These are phyloP conservation scores for Argynnis bischoffii DNA, from an alignment of 2,888 invertebrate genomes.

Conservation along the genomic window DNA sequence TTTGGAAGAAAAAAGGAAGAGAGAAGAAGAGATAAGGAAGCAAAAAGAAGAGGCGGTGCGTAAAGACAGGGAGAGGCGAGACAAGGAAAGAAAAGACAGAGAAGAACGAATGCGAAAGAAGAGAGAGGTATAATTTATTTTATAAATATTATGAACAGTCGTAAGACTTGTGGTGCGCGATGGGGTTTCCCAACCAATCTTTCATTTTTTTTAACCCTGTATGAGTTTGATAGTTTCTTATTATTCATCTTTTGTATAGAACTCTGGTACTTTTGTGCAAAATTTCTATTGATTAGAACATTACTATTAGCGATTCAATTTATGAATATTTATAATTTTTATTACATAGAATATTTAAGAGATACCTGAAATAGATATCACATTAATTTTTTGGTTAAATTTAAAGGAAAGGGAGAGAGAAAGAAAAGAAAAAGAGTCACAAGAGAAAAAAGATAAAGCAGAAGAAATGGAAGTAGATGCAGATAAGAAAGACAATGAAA, in stretches of 20 bases:
- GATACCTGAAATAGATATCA: too few species aligned
- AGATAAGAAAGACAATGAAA: slow-evolving; percentile 36
- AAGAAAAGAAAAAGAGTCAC: slow-evolving; percentile 41
- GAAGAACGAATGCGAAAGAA: slow-evolving; percentile 70
- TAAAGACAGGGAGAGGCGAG: slow-evolving; percentile 55
- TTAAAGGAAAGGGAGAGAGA: slow-evolving; percentile 61
- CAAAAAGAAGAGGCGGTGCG: slow-evolving; percentile 59
- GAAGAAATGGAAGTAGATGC: slow-evolving; percentile 42
- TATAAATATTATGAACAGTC: background rate
- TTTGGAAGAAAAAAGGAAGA: slow-evolving; percentile 66
- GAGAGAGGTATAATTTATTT: slow-evolving; percentile 56
- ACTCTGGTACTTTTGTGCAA: too few species aligned
- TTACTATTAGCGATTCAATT: background rate
- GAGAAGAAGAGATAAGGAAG: slow-evolving; percentile 59
- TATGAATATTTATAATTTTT: too few species aligned
- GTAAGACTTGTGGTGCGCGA: too few species aligned
- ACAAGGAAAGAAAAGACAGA: slow-evolving; percentile 57
- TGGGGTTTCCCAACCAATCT: too few species aligned
- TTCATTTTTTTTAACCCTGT: too few species aligned
- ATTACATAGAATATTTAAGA: too few species aligned
- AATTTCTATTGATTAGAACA: background rate
- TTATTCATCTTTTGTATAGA: too few species aligned
- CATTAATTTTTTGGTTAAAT: background rate
- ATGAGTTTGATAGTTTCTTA: too few species aligned
- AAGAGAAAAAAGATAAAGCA: slow-evolving; percentile 38